Base-by-base conservation (phyloP, 2,888 invertebrate species). In the Crepidodera aurea region DNA sequence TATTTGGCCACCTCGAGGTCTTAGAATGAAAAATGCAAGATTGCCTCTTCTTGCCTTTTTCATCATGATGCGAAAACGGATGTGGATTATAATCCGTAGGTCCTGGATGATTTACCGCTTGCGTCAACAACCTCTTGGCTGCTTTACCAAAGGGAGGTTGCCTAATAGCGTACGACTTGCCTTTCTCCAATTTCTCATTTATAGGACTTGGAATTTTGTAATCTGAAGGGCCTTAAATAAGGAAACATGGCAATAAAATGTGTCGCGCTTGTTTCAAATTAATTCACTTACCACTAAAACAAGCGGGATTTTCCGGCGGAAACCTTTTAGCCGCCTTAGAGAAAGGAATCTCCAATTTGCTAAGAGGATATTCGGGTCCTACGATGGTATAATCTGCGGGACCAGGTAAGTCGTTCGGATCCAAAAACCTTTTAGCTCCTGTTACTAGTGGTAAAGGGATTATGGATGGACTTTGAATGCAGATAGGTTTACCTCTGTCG, bases 121-220 rank as follows among this genome's bases (percentile, higher is more conserved):
- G 67, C 8, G 60, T 65, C 0, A 69, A 64, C 5, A 71, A 60
- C 40, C 77, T 69, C 3, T 53, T 40, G 0, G 71, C 69, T 0
- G 72, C 72, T 5, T 64, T 62, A 29, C 70, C 70, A 50, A 78
- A 78, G 1, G 77, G 74, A 2, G 71, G 66, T 13, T 59, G 60
- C 13, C 54, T 54, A 1, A 50, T 1, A 5, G 71, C 60, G 34
- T 66, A 73, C 5, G 55, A 54, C 25, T 68, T 68, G 4, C 58
- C 62, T 51, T 73, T 73, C 1, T 53, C 48, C 1, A 72, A 4
- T 48, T 70, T 69, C 51, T 71, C 68, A 6, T 65, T 62, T 2
- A 75, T 42, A 0, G 71, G 50, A 8, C 73, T 66, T 51, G 67
- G 69, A 4, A 73, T 57, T 3, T 67, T 51, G 55, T 74, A 75